Evolutionary conservation across 35 echinoderm and acorn worm genomes (phyloP), one percentile per base, ranked within the genome.

Genomic region (Apostichopus japonicus): DNA sequence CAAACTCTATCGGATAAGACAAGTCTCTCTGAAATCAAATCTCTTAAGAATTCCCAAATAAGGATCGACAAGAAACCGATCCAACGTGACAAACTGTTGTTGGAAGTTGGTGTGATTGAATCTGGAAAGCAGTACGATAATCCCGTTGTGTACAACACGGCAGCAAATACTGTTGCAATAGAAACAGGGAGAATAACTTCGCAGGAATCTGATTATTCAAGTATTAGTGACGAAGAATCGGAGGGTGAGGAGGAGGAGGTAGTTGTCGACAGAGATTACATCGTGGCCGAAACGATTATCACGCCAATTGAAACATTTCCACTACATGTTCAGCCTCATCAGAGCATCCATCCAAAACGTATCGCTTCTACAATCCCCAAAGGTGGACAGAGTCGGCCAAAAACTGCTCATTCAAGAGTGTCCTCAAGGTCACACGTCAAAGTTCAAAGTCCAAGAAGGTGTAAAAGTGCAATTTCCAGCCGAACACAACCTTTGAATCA

Each of bases 101-200:
- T 99, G 81, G 92, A 93, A 23, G 88, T 94, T n/a, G 91, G 94
- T 44, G 57, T 81, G 58, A 94, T 99, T 53, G 97, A 99, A 65
- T 83, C 78, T 33, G 79, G 80, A 15, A 96, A 99, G 77, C 80
- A 92, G 78, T 93, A 52, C 73, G 24, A 96, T 67, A 92, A 58
- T 72, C 84, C 93, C 53, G 62, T 96, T 57, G 92, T 95, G 10
- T 75, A 78, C 25, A 99, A 99, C 57, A 99, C 97, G n/a, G 92
- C 92, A 14, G 84, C 83, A 5, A 96, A 99, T 79, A 72, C 81
- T 52, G 78, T 95, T 6, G 84, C 94, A 51, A 95, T 96, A n/a
- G 92, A 96, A 23, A 51, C 10, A 19, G 54, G 77, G 59, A 65
- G 14, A 24, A 53, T 65, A 92, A n/a, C 56, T 23, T 54, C 77